Evolutionary conservation across 2,797 vertebrate species (phyloP), one percentile per base, ranked within the genome.

Genomic region (Sebastes taczanowskii): DNA sequence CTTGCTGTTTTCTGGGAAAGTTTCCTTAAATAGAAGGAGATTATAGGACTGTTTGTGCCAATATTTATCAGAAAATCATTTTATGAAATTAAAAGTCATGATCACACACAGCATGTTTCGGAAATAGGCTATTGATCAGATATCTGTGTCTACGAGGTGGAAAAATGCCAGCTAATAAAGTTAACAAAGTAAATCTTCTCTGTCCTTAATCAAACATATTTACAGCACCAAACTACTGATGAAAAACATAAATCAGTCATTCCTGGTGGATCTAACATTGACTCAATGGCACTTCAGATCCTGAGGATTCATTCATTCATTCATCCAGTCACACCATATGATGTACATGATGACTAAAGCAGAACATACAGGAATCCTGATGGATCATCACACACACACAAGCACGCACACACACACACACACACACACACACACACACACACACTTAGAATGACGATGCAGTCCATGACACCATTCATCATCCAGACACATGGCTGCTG

Each of bases 331-430:
- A 52, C 34, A 69, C 29, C 25, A 25, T 22, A 11, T 11, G n/a
- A 22, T 75, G 46, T 65, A 71, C 56, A 75, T 61, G 75, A 52
- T 65, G 75, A 59, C 53, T 56, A 59, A 52, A 59, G 22, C 18
- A 38, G 56, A 14, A 34, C 52, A 27, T 52, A 1, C 64, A 56
- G 42, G 6, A 60, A 56, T 46, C 32, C 67, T 68, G 58, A n/a
- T 23, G 49, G 27, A 52, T 58, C 34, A 22, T 1, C 65, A 55
- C 42, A 23, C 35, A 29, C 22, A 34, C 42, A 30, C 65, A 32
- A 38, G 74, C 75, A 34, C 65, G n/a, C 53, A 16, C 52, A 52
- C 60, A 29, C 52, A n/a, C 52, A 49, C 59, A 22, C 32, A 11
- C 70, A 53, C 38, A 23, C 34, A 27, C 22, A 34, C 38, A 29